phyloP scores from a whole-genome alignment of 2,113 vertebrate species.

The Cyanoramphus novaezelandiae region DNA sequence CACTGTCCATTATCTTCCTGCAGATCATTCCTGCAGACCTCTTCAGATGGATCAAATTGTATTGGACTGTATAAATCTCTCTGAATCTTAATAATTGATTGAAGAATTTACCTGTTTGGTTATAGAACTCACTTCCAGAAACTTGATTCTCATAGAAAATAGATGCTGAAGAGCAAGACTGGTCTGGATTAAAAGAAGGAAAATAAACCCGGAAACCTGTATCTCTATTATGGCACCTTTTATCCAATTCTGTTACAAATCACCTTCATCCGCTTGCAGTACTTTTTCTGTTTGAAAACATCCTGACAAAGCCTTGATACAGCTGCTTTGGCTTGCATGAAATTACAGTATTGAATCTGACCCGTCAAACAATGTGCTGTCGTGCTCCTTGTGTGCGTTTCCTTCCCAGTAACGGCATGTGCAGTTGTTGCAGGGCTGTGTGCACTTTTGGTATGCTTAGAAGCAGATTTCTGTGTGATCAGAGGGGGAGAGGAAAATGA shows the following conservation, averaged over 20 bases:
- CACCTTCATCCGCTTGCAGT: neutral
- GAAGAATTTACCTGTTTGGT: neutral
- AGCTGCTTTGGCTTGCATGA: neutral
- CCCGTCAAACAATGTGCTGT: neutral
- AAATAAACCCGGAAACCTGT: neutral
- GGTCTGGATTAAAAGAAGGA: neutral
- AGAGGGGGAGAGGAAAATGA: neutral
- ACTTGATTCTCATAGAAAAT: neutral
- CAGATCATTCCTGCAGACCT: neutral
- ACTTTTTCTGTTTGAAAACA: neutral
- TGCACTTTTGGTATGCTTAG: neutral
- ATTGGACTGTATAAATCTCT: neutral
- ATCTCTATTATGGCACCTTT: neutral
- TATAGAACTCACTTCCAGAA: neutral
- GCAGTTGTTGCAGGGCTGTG: neutral
- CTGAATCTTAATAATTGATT: neutral
- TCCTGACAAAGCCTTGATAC: neutral
- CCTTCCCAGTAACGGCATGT: neutral
- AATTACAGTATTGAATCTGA: neutral
- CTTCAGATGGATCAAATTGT: fast-evolving
- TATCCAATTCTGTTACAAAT: neutral
- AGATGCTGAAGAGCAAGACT: neutral
- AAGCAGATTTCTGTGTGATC: neutral
- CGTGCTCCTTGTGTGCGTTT: neutral
- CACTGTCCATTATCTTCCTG: neutral